Base-by-base conservation (phyloP, 1,140 invertebrate species). In the Cepaea nemoralis region DNA sequence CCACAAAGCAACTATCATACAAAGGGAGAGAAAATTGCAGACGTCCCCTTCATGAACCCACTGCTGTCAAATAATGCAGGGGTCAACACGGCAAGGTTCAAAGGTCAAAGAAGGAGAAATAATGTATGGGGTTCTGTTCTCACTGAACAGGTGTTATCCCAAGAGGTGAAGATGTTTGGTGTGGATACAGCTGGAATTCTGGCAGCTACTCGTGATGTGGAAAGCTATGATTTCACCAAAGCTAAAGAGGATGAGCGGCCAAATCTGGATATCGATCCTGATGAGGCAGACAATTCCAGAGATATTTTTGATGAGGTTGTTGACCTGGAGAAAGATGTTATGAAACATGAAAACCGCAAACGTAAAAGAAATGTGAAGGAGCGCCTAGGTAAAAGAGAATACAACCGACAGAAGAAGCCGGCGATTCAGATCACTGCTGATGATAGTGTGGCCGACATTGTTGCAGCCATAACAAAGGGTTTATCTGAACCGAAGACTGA, bases 121-220 rank as follows among this genome's bases (percentile, higher is more conserved):
- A 85, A 86, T 69, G 71, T 89, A 24, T 89, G 88, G 88, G 83
- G 88, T 24, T 84, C 85, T 66, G 85, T 89, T 33, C 66, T 89
- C 0, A 82, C 83, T 50, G 86, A 87, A 77, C 88, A 89, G 67
- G 85, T 85, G 50, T 55, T 89, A 5, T 84, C 85, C 12, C 83
- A 87, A 37, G 85, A 83, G 24, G 80, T 89, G 16, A 82, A 80
- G 16, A 66, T 81, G 22, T 86, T 86, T 48, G 82, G 77, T 71
- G 85, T 89, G 55, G 85, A 86, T 24, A 84, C 82, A 19, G 69
- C 31, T 50, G 33, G 55, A n/a, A 48, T 78, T 19, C 14, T 22
- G 12, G 70, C 82, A 24, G 75, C 66, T 42, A 82, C 80, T 71
- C 59, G 88, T 16, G 80, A 83, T 82, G 87, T 89, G 6, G 88